A percentile compares a stretch with the other conserved stretches of the same genome.
These are phyloP conservation scores for Bufo bufo DNA, from an alignment of 2,113 vertebrate species.

Conservation along the genomic window DNA sequence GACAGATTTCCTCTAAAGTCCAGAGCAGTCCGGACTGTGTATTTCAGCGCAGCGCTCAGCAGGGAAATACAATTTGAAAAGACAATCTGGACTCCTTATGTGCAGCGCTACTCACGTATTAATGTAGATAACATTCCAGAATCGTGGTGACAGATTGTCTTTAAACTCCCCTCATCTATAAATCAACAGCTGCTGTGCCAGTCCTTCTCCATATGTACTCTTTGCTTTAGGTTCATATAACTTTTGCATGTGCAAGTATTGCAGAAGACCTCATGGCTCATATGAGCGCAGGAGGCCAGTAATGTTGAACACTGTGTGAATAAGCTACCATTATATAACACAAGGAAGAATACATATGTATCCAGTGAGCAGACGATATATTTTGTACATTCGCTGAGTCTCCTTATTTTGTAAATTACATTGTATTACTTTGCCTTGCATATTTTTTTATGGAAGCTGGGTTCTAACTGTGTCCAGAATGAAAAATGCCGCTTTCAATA, in stretches of 20 bases:
- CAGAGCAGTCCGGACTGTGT: no score
- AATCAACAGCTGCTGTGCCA: neutral
- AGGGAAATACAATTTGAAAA: no score
- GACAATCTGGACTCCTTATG: no score
- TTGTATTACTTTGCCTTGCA: conserved; percentile 16
- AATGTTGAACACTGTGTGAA: neutral
- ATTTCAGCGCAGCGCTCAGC: no score
- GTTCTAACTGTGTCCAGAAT: conserved; percentile 24
- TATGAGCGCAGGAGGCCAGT: neutral
- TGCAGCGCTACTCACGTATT: no score
- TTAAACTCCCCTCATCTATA: neutral
- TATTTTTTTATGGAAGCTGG: conserved; percentile 9
- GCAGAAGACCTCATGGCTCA: neutral
- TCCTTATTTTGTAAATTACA: conserved; percentile 17
- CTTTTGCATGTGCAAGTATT: neutral
- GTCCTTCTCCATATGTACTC: neutral
- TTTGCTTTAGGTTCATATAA: no score
- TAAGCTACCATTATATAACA: neutral
- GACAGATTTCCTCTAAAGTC: no score
- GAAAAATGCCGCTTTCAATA: conserved; percentile 34
- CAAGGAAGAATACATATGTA: neutral
- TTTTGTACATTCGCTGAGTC: neutral
- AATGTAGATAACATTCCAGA: no score
- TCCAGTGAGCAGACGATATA: neutral
- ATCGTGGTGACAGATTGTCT: no score